phyloP scores from a whole-genome alignment of 2,113 vertebrate genomes.

The Muntiacus reevesi region DNA sequence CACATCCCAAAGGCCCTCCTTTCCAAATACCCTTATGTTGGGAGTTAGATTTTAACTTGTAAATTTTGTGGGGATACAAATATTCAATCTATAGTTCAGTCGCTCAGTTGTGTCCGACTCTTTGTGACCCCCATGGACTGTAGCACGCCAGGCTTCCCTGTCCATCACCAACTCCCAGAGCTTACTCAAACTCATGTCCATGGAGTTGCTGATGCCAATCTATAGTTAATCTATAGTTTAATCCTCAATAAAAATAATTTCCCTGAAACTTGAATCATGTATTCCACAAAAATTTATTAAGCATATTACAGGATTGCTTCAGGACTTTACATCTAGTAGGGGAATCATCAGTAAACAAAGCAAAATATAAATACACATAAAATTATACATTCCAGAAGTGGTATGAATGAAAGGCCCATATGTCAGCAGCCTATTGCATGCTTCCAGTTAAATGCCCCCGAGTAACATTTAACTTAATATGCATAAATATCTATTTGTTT shows the following conservation, averaged over 20 bases:
- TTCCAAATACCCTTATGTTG: background rate
- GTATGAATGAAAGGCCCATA: background rate
- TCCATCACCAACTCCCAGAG: background rate
- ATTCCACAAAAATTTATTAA: background rate
- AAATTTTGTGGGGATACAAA: background rate
- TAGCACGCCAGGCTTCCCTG: background rate
- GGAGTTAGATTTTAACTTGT: background rate
- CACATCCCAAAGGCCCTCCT: background rate
- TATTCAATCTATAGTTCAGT: background rate
- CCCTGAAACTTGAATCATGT: background rate
- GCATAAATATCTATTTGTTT: background rate
- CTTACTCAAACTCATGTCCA: background rate
- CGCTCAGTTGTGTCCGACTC: fast-evolving
- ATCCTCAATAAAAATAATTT: background rate
- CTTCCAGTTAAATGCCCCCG: background rate
- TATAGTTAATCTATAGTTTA: background rate
- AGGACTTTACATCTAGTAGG: background rate
- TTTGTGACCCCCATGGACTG: background rate
- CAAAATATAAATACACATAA: background rate
- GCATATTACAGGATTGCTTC: background rate
- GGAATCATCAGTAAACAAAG: background rate
- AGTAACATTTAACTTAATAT: background rate
- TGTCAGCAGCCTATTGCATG: background rate
- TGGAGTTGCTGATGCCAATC: fast-evolving
- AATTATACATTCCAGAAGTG: background rate